These are phyloP conservation scores for Fragum fragum DNA, from an alignment of 2,888 invertebrate genomes.

Conservation along the genomic window DNA sequence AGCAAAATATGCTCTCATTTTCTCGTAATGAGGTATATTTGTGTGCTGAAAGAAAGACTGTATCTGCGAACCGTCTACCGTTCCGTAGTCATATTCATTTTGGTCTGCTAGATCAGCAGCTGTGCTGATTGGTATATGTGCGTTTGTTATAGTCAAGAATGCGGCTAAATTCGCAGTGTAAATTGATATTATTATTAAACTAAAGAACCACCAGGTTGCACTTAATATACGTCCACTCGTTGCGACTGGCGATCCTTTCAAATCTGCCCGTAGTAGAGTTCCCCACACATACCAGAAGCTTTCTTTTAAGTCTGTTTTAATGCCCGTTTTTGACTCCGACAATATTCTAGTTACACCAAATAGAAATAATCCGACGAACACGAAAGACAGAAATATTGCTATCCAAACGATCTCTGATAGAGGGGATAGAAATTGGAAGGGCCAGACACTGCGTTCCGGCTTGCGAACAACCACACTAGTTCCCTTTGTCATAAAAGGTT, in stretches of 20 bases:
- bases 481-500: slow-evolving; percentile 98
- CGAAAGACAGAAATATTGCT: slow-evolving; percentile 80
- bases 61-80: slow-evolving; percentile 81
- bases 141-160: slow-evolving; percentile 82
- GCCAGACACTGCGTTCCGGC: slow-evolving; percentile 94
- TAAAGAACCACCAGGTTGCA: slow-evolving; percentile 83
- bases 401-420: slow-evolving; percentile 94
- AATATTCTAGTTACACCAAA: slow-evolving; percentile 82
- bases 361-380: slow-evolving; percentile 78
- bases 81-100: slow-evolving; percentile 82
- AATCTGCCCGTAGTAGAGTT: slow-evolving; percentile 80
- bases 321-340: slow-evolving; percentile 69
- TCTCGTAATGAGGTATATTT: slow-evolving; percentile 77
- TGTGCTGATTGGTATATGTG: slow-evolving; percentile 75
- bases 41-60: slow-evolving; percentile 82
- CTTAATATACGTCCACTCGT: slow-evolving; percentile 81
- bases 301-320: slow-evolving; percentile 76
- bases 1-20: slow-evolving; percentile 82
- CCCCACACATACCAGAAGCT: slow-evolving; percentile 85
- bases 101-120: slow-evolving; percentile 81
- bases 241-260: slow-evolving; percentile 77
- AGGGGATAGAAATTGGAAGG: slow-evolving; percentile 98
- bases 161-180: slow-evolving; percentile 84
- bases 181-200: slow-evolving; percentile 81
- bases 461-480: slow-evolving; percentile 98